Evolutionary conservation across 2,113 vertebrate species (phyloP), one percentile per base, ranked within the genome.

Genomic region (Hirundichthys speculiger): DNA sequence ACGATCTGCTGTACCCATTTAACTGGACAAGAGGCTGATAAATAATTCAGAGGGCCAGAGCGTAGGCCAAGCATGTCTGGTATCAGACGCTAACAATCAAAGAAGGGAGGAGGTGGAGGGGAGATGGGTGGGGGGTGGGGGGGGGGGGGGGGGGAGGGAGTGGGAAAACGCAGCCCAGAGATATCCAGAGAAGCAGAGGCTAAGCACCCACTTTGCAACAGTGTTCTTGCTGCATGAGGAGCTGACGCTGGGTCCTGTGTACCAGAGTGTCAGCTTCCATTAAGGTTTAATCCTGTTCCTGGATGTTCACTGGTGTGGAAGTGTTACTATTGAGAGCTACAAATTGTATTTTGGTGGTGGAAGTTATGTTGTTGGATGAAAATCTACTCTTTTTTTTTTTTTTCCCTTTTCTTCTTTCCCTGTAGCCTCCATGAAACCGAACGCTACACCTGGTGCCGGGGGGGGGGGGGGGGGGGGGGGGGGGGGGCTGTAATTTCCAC

Each of bases 21-120:
- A 90, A 86, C 82, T 83, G 89, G 89, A 89, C 88, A 89, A 86
- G 82, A 85, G 50, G 71, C 74, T 77, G 67, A 86, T 91, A 82
- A 89, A 91, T 90, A 86, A 90, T 90, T 90, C 86, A 90, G 71
- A 69, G 78, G 82, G 78, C 77, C 74, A 49, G 74, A 77, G 84
- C 30, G 64, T 22, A 71, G 86, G 77, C 77, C 78, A 63, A 82
- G 72, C 77, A 63, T 79, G 82, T 89, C 86, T 80, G 69, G 68
- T n/a, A n/a, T 80, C 74, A 73, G 78, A 77, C 47, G 34, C 76
- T 82, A 88, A 89, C 89, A 88, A 85, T 86, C 82, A 83, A 80
- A 81, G 70, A 63, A 49, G 45, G 59, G 20, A 69, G 57, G 63
- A 59, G 52, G 70, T 56, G 47, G 48, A 24, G 19, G 43, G n/a